Evolutionary conservation across 1,140 invertebrate species (phyloP).

Genomic region (Gryllus bimaculatus): DNA sequence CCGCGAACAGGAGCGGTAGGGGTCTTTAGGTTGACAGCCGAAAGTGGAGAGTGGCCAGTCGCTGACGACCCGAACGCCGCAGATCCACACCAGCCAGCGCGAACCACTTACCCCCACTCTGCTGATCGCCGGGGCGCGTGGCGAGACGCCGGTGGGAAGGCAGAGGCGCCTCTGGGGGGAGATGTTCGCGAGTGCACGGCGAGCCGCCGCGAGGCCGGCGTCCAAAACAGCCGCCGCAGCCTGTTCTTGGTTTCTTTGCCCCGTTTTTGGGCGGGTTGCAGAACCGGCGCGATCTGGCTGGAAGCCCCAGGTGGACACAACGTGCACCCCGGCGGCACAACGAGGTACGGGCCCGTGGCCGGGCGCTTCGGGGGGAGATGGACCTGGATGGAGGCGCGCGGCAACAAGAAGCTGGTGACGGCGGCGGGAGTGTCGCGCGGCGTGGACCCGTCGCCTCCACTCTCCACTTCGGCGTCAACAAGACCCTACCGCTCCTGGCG

Average conservation of each 20-base stretch:
- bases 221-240: too few species aligned
- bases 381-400: constrained; percentile 47
- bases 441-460: constrained; percentile 44
- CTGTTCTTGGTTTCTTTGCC: too few species aligned
- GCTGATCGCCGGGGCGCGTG: neutral
- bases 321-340: too few species aligned
- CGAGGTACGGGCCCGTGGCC: constrained; percentile 46
- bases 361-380: constrained; percentile 43
- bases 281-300: constrained; percentile 55
- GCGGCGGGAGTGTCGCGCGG: constrained; percentile 45
- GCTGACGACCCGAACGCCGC: too few species aligned
- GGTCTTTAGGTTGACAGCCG: too few species aligned
- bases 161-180: too few species aligned
- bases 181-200: neutral
- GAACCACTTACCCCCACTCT: too few species aligned
- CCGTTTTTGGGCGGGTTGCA: too few species aligned
- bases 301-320: constrained; percentile 44
- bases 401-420: constrained; percentile 41
- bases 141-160: neutral
- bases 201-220: too few species aligned
- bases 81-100: too few species aligned
- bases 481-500: constrained; percentile 40
- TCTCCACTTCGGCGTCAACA: constrained; percentile 52
- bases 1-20: too few species aligned
- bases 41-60: too few species aligned